A percentile compares a stretch with the other conserved stretches of the same genome.
phyloP scores from a whole-genome alignment of 2,888 invertebrate species.

The Carpatolechia fugitivella region DNA sequence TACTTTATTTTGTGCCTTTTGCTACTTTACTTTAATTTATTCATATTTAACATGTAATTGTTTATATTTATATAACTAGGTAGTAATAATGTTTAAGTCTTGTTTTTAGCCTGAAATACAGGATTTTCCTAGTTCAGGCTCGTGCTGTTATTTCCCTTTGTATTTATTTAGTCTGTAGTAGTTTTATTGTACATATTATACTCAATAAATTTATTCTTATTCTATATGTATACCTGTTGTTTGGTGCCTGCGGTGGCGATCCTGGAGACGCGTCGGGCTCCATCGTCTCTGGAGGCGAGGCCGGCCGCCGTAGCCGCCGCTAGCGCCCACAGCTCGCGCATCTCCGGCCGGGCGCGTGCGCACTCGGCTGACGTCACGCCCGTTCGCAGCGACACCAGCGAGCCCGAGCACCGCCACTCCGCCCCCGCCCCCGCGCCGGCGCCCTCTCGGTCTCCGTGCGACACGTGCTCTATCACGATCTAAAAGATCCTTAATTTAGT shows the following conservation, averaged over 20 bases:
- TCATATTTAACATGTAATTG: too few relatives aligned
- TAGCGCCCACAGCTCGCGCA: conserved; percentile 3
- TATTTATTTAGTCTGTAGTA: too few relatives aligned
- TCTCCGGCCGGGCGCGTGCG: conserved; percentile 25
- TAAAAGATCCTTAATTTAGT: too few relatives aligned
- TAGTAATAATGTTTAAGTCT: not conserved
- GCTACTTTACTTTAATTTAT: too few relatives aligned
- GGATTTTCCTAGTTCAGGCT: too few relatives aligned
- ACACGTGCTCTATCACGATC: conserved; percentile 44
- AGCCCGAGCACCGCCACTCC: conserved; percentile 32
- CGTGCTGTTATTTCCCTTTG: too few relatives aligned
- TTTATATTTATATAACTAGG: too few relatives aligned
- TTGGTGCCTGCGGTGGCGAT: conserved; percentile 23
- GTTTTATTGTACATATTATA: too few relatives aligned
- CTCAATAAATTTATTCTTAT: too few relatives aligned
- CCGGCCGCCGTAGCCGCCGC: conserved; percentile 23
- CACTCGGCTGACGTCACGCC: conserved; percentile 48
- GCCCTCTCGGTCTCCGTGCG: conserved; percentile 20
- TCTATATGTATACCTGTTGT: not conserved
- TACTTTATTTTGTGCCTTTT: too few relatives aligned
- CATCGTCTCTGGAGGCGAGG: conserved; percentile 20
- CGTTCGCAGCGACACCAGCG: conserved; percentile 45
- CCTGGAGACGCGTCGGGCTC: conserved; percentile 26
- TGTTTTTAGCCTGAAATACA: too few relatives aligned
- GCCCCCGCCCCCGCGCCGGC: conserved; percentile 1